A percentile compares a stretch with the other conserved stretches of the same genome.
Evolutionary conservation across 2,888 invertebrate species (phyloP).

Genomic region (Plagiodera versicolora): DNA sequence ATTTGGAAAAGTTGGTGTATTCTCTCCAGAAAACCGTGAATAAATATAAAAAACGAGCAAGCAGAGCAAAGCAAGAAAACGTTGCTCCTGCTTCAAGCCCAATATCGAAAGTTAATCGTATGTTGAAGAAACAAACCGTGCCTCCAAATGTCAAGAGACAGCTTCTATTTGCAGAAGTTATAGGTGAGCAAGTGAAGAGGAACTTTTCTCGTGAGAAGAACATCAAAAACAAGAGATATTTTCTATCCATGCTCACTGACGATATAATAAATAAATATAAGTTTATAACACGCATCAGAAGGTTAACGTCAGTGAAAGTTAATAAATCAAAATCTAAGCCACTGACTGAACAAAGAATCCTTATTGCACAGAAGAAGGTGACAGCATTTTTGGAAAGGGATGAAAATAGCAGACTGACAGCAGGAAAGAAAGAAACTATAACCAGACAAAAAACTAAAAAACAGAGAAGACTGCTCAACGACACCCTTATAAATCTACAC

Average conservation of each 20-base stretch:
- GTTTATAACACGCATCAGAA: background rate
- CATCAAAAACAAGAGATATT: constrained; percentile 2
- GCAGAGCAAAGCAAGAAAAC: constrained; percentile 1
- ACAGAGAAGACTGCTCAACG: constrained; percentile 17
- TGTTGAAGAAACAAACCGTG: constrained; percentile 1
- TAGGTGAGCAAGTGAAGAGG: background rate
- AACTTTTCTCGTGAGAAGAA: constrained; percentile 1
- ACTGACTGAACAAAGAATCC: constrained; percentile 5
- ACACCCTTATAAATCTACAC: constrained; percentile 12
- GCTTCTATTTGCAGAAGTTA: constrained; percentile 7
- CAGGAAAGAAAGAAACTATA: constrained; percentile 20
- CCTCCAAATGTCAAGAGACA: background rate
- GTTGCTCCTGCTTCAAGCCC: background rate
- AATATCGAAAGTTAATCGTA: background rate
- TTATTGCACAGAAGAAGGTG: constrained; percentile 7
- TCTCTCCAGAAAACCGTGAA: constrained; percentile 1
- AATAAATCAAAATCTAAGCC: background rate
- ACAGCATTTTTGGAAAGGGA: constrained; percentile 15
- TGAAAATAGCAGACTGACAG: constrained; percentile 14
- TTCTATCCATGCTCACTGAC: constrained; percentile 6
- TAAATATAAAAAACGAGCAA: constrained; percentile 6
- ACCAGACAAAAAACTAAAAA: constrained; percentile 14
- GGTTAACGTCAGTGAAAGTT: background rate
- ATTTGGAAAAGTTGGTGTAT: background rate
- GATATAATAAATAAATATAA: constrained; percentile 6